Conservation (phyloP, 2,888 invertebrate species). For the Cotesia congregata region DNA sequence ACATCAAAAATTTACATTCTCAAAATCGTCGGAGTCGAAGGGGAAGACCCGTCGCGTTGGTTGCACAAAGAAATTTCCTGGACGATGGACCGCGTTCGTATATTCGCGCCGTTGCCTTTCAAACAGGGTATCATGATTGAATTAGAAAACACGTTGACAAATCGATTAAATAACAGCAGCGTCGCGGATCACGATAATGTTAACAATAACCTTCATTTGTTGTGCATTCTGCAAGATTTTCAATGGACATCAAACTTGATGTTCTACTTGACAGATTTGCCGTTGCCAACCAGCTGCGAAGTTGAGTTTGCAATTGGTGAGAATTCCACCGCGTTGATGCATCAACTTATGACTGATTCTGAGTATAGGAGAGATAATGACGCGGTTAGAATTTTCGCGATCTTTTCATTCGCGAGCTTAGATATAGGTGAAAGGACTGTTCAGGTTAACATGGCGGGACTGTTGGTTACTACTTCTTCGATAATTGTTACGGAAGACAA, state of each 20-base stretch:
- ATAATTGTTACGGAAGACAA: conserved; percentile 70
- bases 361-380: conserved; percentile 64
- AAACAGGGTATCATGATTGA: conserved; percentile 72
- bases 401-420: conserved; percentile 69
- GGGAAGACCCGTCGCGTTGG: conserved; percentile 73
- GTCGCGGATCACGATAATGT: conserved; percentile 38
- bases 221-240: conserved; percentile 72
- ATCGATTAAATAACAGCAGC: conserved; percentile 61
- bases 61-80: conserved; percentile 71
- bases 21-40: conserved; percentile 70
- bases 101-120: conserved; percentile 73
- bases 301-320: conserved; percentile 66
- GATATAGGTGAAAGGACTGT: conserved; percentile 59
- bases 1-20: conserved; percentile 73
- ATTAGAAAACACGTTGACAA: conserved; percentile 65
- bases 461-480: conserved; percentile 65
- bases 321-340: conserved; percentile 58
- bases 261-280: conserved; percentile 70
- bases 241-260: conserved; percentile 72
- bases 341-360: conserved; percentile 57
- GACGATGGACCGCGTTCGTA: conserved; percentile 70
- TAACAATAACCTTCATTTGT: conserved; percentile 48
- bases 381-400: conserved; percentile 65
- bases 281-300: conserved; percentile 70
- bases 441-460: conserved; percentile 55